These are phyloP conservation scores for Okamejei kenojei DNA, from an alignment of 2,797 vertebrate species.

Conservation along the genomic window DNA sequence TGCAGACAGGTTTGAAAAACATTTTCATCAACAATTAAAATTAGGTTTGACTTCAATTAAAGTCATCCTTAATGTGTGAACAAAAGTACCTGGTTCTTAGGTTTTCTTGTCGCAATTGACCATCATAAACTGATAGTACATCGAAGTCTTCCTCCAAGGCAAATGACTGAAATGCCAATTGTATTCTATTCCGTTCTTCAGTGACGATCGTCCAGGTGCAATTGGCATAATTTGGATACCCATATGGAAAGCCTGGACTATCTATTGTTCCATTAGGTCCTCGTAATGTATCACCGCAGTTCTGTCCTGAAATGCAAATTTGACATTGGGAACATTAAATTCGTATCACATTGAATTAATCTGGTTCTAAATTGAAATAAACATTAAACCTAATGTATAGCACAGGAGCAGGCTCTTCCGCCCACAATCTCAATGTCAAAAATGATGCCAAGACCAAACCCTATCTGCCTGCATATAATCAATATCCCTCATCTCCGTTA, in stretches of 20 bases:
- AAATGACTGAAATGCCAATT: conserved; percentile 95
- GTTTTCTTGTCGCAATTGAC: conserved; percentile 78
- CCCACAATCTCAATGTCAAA: too few relatives aligned
- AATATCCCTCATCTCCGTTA: too few relatives aligned
- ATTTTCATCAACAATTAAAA: background rate
- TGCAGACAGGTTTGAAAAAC: background rate
- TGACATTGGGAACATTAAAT: background rate
- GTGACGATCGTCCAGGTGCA: conserved; percentile 94
- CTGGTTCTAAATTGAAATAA: background rate
- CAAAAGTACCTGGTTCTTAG: conserved; percentile 79
- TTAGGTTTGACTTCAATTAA: background rate
- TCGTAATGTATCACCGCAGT: conserved; percentile 85
- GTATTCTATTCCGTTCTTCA: conserved; percentile 88
- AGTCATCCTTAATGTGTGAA: background rate
- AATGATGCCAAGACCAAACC: too few relatives aligned
- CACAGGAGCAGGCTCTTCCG: too few relatives aligned
- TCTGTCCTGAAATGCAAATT: conserved; percentile 67
- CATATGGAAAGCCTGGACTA: conserved; percentile 93
- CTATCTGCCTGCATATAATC: too few relatives aligned
- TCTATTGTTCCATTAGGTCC: conserved; percentile 91
- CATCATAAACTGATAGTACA: conserved; percentile 87
- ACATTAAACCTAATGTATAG: background rate
- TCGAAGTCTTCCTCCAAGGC: conserved; percentile 97
- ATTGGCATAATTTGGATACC: conserved; percentile 98
- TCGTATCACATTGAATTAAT: background rate